phyloP scores from a whole-genome alignment of 2,888 invertebrate genomes.

The Pyrrhia umbra region DNA sequence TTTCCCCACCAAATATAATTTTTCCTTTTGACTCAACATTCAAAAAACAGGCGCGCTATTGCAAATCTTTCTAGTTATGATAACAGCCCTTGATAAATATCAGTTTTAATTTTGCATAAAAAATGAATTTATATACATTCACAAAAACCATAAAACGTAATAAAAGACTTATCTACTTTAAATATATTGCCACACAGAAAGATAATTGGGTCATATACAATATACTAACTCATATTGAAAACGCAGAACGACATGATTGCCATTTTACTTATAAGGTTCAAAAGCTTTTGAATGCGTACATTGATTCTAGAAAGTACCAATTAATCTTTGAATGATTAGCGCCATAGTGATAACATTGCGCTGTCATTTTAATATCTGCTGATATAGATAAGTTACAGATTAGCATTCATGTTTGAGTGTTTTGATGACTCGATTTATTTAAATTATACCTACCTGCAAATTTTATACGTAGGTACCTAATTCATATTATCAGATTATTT shows the following conservation, averaged over 20 bases:
- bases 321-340: slow-evolving; percentile 2
- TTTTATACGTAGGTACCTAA: no score
- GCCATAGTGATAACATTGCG: slow-evolving; percentile 14
- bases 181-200: not conserved
- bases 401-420: not conserved
- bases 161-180: not conserved
- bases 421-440: not conserved
- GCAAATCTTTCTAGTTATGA: no score
- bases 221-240: not conserved
- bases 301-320: slow-evolving; percentile 38
- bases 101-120: no score
- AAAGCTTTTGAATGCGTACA: slow-evolving; percentile 21
- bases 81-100: no score
- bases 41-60: no score
- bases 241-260: slow-evolving; percentile 8
- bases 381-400: not conserved
- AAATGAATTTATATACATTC: no score
- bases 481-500: no score
- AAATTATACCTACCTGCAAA: not conserved
- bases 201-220: slow-evolving; percentile 12
- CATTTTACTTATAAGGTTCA: slow-evolving; percentile 6
- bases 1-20: no score
- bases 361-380: not conserved
- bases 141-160: no score
- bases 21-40: no score